Evolutionary conservation across 2,888 invertebrate species (phyloP).

Genomic region (Alentia gelatinosa): DNA sequence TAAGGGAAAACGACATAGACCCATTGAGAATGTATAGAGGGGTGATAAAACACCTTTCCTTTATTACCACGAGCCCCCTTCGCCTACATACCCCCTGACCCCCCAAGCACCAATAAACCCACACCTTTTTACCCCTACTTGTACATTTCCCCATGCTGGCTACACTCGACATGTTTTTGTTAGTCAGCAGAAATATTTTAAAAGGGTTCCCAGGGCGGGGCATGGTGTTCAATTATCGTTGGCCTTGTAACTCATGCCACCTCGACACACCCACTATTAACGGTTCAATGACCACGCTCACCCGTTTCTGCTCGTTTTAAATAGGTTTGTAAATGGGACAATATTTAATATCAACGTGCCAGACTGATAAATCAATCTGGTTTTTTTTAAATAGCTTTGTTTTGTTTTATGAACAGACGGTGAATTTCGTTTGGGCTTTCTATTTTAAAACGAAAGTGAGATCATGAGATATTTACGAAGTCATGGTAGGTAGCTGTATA

Average conservation of each 20-base stretch:
- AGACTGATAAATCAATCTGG: background rate
- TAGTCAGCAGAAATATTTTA: too few species aligned
- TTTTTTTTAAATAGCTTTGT: background rate
- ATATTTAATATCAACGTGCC: background rate
- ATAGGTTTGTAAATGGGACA: background rate
- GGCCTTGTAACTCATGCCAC: background rate
- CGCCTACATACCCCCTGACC: background rate
- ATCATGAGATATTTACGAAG: too few species aligned
- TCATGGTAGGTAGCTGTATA: too few species aligned
- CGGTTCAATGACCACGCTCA: background rate
- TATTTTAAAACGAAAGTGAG: too few species aligned
- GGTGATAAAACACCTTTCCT: too few species aligned
- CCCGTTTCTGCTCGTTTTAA: background rate
- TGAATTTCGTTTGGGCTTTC: too few species aligned
- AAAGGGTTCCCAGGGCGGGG: too few species aligned
- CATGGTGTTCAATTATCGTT: background rate
- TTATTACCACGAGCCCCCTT: too few species aligned
- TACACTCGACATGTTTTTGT: background rate
- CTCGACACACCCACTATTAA: background rate
- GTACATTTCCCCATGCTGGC: background rate
- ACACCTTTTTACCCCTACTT: background rate
- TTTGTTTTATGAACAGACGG: too few species aligned
- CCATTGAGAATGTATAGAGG: too few species aligned
- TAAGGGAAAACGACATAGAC: too few species aligned
- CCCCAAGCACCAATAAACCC: background rate